These are phyloP conservation scores for Fukomys damarensis DNA, from an alignment of 2,113 vertebrate genomes.

Conservation along the genomic window DNA sequence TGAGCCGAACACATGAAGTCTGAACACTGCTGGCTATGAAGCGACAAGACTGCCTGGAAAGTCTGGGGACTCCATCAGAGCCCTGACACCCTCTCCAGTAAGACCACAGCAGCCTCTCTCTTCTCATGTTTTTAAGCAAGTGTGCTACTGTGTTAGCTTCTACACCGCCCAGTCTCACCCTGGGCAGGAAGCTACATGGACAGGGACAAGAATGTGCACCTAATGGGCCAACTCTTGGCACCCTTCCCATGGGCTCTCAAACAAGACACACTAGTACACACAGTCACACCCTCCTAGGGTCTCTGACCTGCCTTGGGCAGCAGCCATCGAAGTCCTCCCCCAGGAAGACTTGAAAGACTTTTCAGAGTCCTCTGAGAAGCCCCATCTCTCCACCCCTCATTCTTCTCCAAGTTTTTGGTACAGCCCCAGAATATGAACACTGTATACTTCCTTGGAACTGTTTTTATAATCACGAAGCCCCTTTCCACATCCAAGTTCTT, in stretches of 20 bases:
- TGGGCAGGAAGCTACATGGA: neutral
- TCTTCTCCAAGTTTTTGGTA: neutral
- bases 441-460: neutral
- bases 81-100: neutral
- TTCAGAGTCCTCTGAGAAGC: neutral
- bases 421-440: neutral
- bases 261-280: neutral
- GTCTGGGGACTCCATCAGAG: accelerated
- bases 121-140: neutral
- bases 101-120: neutral
- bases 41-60: neutral
- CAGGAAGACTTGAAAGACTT: accelerated
- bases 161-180: accelerated
- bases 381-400: neutral
- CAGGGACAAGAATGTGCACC: neutral
- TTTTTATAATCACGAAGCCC: neutral
- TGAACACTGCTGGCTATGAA: neutral
- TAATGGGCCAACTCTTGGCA: neutral
- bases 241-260: neutral
- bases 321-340: neutral
- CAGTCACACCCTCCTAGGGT: neutral
- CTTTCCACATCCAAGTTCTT: neutral
- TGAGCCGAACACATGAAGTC: neutral
- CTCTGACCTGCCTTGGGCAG: accelerated
- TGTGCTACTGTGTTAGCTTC: neutral